Conservation (phyloP, 2,797 vertebrate species). For the Meda fulgida region DNA sequence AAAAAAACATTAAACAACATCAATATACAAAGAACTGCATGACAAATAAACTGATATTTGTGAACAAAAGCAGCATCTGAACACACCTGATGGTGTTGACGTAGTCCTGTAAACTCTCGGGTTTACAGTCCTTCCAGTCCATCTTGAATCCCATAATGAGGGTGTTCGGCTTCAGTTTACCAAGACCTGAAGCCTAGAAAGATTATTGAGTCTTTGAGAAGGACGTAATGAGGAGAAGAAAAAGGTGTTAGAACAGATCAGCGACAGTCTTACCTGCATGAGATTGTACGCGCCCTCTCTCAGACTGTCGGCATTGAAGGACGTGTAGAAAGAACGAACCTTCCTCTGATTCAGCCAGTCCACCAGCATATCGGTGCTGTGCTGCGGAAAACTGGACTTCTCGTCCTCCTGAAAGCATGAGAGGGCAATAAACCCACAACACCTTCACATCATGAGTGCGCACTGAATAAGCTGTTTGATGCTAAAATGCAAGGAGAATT, state of each 20-base stretch:
- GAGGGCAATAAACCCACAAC: not conserved
- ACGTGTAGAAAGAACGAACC: conserved; percentile 76
- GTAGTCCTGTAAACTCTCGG: conserved; percentile 75
- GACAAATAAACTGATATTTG: not conserved
- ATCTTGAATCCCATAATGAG: conserved; percentile 79
- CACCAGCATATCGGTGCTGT: conserved; percentile 63
- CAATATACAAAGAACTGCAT: not conserved
- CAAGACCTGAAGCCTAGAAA: conserved; percentile 74
- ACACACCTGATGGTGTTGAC: conserved; percentile 78
- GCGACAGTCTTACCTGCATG: conserved; percentile 71
- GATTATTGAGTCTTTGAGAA: not conserved
- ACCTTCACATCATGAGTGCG: not conserved
- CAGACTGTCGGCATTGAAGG: conserved; percentile 66
- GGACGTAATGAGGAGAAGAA: not conserved
- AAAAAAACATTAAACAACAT: not conserved
- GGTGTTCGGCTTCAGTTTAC: conserved; percentile 81
- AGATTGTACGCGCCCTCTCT: conserved; percentile 70
- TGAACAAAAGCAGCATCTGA: not conserved
- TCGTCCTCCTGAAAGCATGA: conserved; percentile 63
- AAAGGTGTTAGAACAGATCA: not conserved
- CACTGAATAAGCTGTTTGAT: not conserved
- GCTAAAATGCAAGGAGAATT: not conserved
- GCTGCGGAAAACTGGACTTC: conserved; percentile 38
- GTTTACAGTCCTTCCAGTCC: conserved; percentile 76
- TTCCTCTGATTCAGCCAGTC: conserved; percentile 79